Evolutionary conservation across 2,113 vertebrate genomes (phyloP).

Genomic region (Onychostoma macrolepis): DNA sequence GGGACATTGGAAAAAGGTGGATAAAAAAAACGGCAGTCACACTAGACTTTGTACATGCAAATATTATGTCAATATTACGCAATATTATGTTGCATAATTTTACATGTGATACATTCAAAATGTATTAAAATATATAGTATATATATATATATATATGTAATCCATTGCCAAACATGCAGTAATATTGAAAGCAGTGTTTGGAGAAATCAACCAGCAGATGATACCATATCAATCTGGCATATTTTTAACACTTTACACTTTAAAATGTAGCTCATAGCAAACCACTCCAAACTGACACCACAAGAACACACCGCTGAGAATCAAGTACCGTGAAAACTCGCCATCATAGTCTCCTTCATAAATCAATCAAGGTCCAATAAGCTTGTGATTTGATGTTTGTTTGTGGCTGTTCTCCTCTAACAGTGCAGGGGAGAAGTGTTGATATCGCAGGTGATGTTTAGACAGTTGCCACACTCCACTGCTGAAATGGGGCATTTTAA

Average conservation of each 20-base stretch:
- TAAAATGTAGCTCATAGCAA: not conserved
- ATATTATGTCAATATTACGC: too few relatives aligned
- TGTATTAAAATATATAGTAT: too few relatives aligned
- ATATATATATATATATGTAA: too few relatives aligned
- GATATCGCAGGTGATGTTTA: slow-evolving; percentile 21
- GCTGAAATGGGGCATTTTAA: slow-evolving; percentile 55
- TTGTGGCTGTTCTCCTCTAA: not conserved
- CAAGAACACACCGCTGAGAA: not conserved
- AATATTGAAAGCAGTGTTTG: not conserved
- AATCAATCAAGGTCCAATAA: slow-evolving; percentile 10
- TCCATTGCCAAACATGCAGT: not conserved
- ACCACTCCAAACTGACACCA: not conserved
- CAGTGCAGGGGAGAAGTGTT: slow-evolving; percentile 35
- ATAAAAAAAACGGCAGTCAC: too few relatives aligned
- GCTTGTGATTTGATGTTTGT: slow-evolving; percentile 6
- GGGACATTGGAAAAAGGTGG: too few relatives aligned
- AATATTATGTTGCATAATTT: too few relatives aligned
- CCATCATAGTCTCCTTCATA: not conserved
- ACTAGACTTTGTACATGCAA: too few relatives aligned
- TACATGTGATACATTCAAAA: too few relatives aligned
- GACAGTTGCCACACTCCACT: slow-evolving; percentile 35
- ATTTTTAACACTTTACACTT: not conserved
- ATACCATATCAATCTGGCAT: not conserved
- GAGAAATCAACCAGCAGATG: not conserved
- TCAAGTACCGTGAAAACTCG: not conserved